Evolutionary conservation across 1,140 invertebrate genomes (phyloP), one percentile per base, ranked within the genome.

Genomic region (Hyles vespertilio): DNA sequence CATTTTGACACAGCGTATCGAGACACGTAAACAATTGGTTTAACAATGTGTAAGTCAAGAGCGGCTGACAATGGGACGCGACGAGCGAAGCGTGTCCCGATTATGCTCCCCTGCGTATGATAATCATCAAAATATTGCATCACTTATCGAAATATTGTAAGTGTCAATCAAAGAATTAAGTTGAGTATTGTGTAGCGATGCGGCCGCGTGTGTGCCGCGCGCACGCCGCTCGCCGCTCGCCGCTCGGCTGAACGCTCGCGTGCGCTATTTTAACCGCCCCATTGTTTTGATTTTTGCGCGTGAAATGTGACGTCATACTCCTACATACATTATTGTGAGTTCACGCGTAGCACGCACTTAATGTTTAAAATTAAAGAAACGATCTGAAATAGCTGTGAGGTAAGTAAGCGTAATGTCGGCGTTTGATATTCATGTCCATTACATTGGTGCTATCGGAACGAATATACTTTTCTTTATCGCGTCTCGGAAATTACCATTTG

Each of bases 131-230:
- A 88, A 87, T 89, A 90, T 90, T 89, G 89, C 89, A 78, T 90
- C 87, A 89, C 87, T 90, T 88, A 85, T 79, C 78, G 83, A 89
- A 89, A 90, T 90, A 90, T 89, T 90, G 89, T 90, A 90, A 89
- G 78, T 87, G 89, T 90, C 87, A 90, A 90, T 90, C 89, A 90
- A 86, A 75, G 78, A 88, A 90, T 90, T 90, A 90, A 84, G 79
- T 77, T 71, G 60, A 12, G 69, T 70, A 89, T 90, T 89, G 86
- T 89, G 56, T 59, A 32, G 57, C 67, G 84, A 65, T 44, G 44
- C 22, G 45, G 46, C 32, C 72, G 74, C 80, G 79, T 83, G 81
- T 47, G 74, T 45, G 68, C 1, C 77, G 69, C 75, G 71, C 74
- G 81, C 58, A 57, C 55, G 36, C 4, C 36, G 36, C 58, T 59